phyloP scores from a whole-genome alignment of 1,140 invertebrate species.

The Lysiphlebus fabarum region DNA sequence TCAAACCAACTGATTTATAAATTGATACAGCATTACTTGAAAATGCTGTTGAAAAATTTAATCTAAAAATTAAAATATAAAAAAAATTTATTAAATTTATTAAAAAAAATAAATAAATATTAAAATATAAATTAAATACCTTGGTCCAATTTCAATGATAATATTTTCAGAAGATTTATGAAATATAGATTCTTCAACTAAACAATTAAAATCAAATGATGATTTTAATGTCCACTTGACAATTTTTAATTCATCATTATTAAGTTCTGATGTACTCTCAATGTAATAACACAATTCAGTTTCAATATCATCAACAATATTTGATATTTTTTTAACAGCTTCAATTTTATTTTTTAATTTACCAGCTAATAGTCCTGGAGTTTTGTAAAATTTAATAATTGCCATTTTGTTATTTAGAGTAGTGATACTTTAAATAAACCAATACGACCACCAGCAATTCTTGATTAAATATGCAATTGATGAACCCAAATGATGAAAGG shows the following conservation, averaged over 20 bases:
- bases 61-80: slow-evolving; percentile 57
- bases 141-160: slow-evolving; percentile 77
- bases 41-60: slow-evolving; percentile 91
- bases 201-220: slow-evolving; percentile 59
- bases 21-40: slow-evolving; percentile 95
- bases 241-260: slow-evolving; percentile 57
- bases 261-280: slow-evolving; percentile 53
- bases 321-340: slow-evolving; percentile 29
- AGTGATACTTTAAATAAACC: too few species aligned
- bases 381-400: slow-evolving; percentile 45
- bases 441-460: too few species aligned
- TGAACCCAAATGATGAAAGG: too few species aligned
- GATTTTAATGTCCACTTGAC: slow-evolving; percentile 71
- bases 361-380: slow-evolving; percentile 34
- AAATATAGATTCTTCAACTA: slow-evolving; percentile 49
- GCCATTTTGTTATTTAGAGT: slow-evolving; percentile 29
- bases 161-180: slow-evolving; percentile 44
- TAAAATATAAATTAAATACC: slow-evolving; percentile 49
- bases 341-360: slow-evolving; percentile 38
- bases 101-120: slow-evolving; percentile 20
- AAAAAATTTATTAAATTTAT: slow-evolving; percentile 13
- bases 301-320: slow-evolving; percentile 53
- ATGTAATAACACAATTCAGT: slow-evolving; percentile 81
- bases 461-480: too few species aligned
- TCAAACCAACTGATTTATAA: slow-evolving; percentile 76